These are phyloP conservation scores for Platyura marginata DNA, from an alignment of 1,140 invertebrate genomes.

Conservation along the genomic window DNA sequence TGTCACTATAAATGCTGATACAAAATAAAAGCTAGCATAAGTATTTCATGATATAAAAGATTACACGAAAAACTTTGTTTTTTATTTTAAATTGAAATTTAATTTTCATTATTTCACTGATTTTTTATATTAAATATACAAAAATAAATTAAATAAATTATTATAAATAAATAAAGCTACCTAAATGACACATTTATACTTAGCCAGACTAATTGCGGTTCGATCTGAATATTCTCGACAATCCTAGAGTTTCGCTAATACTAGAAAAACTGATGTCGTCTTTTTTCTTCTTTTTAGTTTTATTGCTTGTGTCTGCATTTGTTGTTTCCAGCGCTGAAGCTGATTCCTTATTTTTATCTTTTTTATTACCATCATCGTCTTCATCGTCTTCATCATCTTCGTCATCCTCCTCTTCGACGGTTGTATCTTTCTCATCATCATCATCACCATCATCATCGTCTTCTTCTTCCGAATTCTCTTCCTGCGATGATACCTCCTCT, in stretches of 20 bases:
- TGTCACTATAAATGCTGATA: too few species aligned
- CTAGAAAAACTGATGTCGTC: not conserved
- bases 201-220: too few species aligned
- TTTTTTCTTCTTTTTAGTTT: not conserved
- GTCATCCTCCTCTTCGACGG: not conserved
- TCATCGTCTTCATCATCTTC: not conserved
- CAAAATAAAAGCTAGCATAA: too few species aligned
- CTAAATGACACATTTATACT: too few species aligned
- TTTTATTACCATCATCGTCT: not conserved
- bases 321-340: not conserved
- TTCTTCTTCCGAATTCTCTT: not conserved
- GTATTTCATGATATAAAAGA: too few species aligned
- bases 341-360: not conserved
- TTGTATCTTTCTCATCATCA: not conserved
- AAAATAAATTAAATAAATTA: too few species aligned
- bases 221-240: not conserved
- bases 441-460: not conserved
- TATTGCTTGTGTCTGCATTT: not conserved
- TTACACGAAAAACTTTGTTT: too few species aligned
- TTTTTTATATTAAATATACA: too few species aligned
- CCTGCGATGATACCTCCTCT: not conserved
- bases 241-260: not conserved
- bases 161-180: too few species aligned
- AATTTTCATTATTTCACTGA: too few species aligned
- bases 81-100: too few species aligned